Evolutionary conservation across 2,888 invertebrate genomes (phyloP), one percentile per base, ranked within the genome.

Genomic region (Lutraria lutraria): DNA sequence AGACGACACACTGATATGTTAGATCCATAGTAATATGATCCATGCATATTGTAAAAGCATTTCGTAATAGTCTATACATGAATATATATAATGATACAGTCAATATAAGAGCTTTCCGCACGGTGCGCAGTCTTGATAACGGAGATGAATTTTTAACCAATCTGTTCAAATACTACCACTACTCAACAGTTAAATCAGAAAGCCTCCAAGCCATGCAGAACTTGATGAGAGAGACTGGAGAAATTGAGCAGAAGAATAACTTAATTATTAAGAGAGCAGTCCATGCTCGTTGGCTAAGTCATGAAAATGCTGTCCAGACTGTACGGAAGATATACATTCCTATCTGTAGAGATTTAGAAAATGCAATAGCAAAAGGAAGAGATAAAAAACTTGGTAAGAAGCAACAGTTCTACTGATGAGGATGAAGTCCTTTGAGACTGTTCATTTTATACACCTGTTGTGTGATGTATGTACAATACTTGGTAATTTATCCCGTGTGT

Each of bases 141-240:
- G 87, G 60, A 54, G 89, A 92, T 84, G 89, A 92, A 60, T 52
- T 92, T 3, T 53, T 89, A 8, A 84, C 60, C n/a, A 88, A 68
- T n/a, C n/a, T n/a, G n/a, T n/a, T n/a, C n/a, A n/a, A n/a, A n/a
- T n/a, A n/a, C n/a, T n/a, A n/a, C n/a, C n/a, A n/a, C n/a, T n/a
- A n/a, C n/a, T n/a, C n/a, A n/a, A n/a, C n/a, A n/a, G n/a, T n/a
- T n/a, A n/a, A 68, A n/a, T 68, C n/a, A 25, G 63, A 25, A 92
- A 89, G 85, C 81, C 76, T 90, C 29, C 60, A 92, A 60, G 81
- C 88, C 21, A 86, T 92, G 1, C 89, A 92, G 84, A 86, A 60
- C 19, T 34, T 88, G 15, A 29, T 92, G n/a, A 83, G 86, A 54
- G 90, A 92, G 15, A 87, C 79, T 0, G 87, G 86, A 31, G 87